Evolutionary conservation across 2,888 invertebrate species (phyloP), one percentile per base, ranked within the genome.

Genomic region (Synanthedon andrenaeformis): DNA sequence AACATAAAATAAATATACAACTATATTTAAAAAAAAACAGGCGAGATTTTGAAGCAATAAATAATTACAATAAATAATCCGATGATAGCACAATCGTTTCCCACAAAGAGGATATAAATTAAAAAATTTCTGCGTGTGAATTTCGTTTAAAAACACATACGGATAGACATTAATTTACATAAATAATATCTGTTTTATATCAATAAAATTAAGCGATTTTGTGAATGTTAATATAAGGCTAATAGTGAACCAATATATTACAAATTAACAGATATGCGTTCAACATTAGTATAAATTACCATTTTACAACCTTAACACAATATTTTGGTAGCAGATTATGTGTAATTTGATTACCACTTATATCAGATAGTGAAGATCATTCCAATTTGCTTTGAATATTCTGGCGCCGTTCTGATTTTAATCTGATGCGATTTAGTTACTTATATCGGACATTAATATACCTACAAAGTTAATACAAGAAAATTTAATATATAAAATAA

Each of bases 241-340:
- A 54, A 52, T 54, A 54, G 54, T 42, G 41, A 52, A 41, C 28
- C 49, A 51, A 54, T 54, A 45, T 45, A 53, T 54, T 53, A 53
- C 49, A 55, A 57, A 60, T 60, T 53, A 53, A 53, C 51, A 45
- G 54, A 56, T 54, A 59, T 54, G 58, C 56, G 63, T 66, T 65
- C 65, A 69, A 67, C 71, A 75, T 75, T 70, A 66, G 68, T 69
- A 69, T 71, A 67, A 69, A 77, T 78, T 79, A 58, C 62, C 76
- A 79, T 79, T 67, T 74, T 74, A 79, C 75, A 68, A 67, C 66
- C 60, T 63, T 65, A 69, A 66, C 66, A 67, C 66, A 70, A 45
- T 45, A 45, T 45, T 45, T 45, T 45, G 45, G 45, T 45, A 45
- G 45, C 12, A 13, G n/a, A 45, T 45, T 45, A 45, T 45, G 13